Conservation (phyloP, 2,888 invertebrate species). For the Tuberolachnus salignus region DNA sequence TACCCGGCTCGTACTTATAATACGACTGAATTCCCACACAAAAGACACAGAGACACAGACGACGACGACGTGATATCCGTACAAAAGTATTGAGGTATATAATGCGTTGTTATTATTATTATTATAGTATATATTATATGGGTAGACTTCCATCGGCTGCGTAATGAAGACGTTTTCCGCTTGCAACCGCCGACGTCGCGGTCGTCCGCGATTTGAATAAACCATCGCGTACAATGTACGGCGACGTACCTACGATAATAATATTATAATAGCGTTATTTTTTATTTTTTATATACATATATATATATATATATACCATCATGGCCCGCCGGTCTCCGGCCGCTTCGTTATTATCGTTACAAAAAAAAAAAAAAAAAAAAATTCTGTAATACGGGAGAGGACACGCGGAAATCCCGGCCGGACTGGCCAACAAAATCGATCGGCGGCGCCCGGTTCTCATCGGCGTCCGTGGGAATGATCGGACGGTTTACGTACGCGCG, state of each 20-base stretch:
- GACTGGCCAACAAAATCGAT: constrained; percentile 22
- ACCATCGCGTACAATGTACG: background rate
- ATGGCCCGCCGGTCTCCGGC: background rate
- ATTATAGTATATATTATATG: too few species aligned
- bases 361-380: too few species aligned
- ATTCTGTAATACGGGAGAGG: too few species aligned
- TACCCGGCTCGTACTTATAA: background rate
- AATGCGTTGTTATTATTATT: too few species aligned
- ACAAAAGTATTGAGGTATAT: background rate
- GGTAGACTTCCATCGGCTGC: background rate
- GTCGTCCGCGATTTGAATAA: constrained; percentile 24
- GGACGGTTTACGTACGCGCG: background rate
- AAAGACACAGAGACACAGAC: too few species aligned
- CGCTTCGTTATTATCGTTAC: too few species aligned
- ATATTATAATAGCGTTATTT: too few species aligned
- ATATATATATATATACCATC: background rate
- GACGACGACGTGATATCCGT: constrained; percentile 21
- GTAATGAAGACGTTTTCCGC: constrained; percentile 39
- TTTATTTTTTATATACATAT: too few species aligned
- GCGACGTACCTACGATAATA: background rate
- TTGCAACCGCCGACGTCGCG: background rate
- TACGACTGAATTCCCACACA: constrained; percentile 18
- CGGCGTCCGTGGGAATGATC: constrained; percentile 33
- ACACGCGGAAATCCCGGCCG: too few species aligned
- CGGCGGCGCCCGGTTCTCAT: constrained; percentile 26